Conservation (phyloP, 2,113 vertebrate species). For the Myxocyprinus asiaticus region DNA sequence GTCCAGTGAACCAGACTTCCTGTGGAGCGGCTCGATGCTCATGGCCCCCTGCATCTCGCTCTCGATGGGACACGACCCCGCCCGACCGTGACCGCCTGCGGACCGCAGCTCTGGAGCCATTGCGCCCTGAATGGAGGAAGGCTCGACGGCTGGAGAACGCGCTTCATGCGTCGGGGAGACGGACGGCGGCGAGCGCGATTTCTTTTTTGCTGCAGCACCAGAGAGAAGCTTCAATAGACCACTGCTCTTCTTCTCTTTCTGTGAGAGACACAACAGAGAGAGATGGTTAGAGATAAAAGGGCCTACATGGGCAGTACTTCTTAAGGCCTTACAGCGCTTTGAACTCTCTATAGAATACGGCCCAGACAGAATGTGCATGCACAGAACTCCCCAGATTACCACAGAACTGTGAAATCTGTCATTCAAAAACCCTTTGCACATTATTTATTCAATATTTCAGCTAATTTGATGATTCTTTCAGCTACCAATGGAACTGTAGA, state of each 20-base stretch:
- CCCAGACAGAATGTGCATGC: too few relatives aligned
- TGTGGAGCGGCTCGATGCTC: slow-evolving; percentile 93
- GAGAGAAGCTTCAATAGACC: slow-evolving; percentile 92
- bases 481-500: too few relatives aligned
- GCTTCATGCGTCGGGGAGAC: slow-evolving; percentile 88
- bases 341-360: too few relatives aligned
- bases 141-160: slow-evolving; percentile 56
- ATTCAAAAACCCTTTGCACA: too few relatives aligned
- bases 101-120: slow-evolving; percentile 78
- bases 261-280: slow-evolving; percentile 20
- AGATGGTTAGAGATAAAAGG: too few relatives aligned
- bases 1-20: slow-evolving; percentile 95
- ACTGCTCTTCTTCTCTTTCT: slow-evolving; percentile 95
- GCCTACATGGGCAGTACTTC: too few relatives aligned
- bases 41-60: slow-evolving; percentile 94
- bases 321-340: too few relatives aligned
- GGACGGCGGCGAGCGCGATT: slow-evolving; percentile 89
- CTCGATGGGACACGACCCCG: slow-evolving; percentile 94
- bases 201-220: slow-evolving; percentile 93
- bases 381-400: too few relatives aligned
- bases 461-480: too few relatives aligned
- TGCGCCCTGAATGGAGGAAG: slow-evolving; percentile 72
- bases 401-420: too few relatives aligned
- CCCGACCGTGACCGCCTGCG: slow-evolving; percentile 79
- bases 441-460: too few relatives aligned